A percentile compares a stretch with the other conserved stretches of the same genome.
Evolutionary conservation across 1,140 invertebrate species (phyloP).

Genomic region (Polypedilum vanderplanki): DNA sequence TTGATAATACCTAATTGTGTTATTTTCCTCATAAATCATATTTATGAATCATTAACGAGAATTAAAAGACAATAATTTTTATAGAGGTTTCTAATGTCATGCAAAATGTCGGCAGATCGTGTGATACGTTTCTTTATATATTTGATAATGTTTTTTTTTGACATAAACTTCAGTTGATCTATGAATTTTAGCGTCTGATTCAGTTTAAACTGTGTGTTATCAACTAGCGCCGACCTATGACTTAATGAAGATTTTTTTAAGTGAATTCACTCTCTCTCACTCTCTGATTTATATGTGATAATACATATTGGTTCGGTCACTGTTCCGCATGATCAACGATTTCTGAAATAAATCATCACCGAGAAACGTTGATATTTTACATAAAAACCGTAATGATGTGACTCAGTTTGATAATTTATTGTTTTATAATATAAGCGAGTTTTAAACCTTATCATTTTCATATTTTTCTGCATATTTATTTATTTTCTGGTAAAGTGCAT

Average conservation of each 20-base stretch:
- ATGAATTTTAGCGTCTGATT: background rate
- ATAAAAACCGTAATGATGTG: background rate
- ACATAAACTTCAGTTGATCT: background rate
- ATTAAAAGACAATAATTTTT: too few species aligned
- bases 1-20: too few species aligned
- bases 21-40: too few species aligned
- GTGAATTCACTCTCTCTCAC: background rate
- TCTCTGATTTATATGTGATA: background rate
- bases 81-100: too few species aligned
- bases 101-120: too few species aligned
- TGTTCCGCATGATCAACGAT: background rate
- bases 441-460: background rate
- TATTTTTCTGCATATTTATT: background rate
- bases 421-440: background rate
- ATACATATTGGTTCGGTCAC: background rate
- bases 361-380: background rate
- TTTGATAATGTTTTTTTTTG: background rate
- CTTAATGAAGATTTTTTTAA: background rate
- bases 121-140: too few species aligned
- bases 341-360: slow-evolving; percentile 22
- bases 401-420: background rate
- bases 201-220: background rate
- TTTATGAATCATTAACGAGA: too few species aligned
- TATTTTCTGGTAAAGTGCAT: background rate
- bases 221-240: background rate